Percentiles rank a stretch among this genome's conserved stretches.
phyloP scores from a whole-genome alignment of 2,113 vertebrate species.

The Gasterosteus aculeatus region DNA sequence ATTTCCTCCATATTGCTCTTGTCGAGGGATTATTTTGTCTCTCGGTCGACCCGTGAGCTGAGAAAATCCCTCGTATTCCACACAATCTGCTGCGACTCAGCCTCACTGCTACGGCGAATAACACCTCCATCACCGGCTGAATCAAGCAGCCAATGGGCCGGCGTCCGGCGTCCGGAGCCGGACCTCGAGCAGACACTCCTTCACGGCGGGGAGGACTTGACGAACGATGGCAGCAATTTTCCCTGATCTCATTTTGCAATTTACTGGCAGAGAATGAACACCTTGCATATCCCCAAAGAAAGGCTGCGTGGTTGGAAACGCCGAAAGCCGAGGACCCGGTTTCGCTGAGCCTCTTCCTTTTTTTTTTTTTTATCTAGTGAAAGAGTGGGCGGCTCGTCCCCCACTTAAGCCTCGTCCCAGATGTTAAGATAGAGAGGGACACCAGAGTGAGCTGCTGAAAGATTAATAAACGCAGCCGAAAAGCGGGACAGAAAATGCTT shows the following conservation, averaged over 20 bases:
- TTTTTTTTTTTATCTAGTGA: not conserved
- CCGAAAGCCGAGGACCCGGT: not conserved
- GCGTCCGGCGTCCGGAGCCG: conserved; percentile 51
- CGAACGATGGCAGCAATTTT: conserved; percentile 43
- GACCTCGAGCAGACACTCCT: conserved; percentile 29
- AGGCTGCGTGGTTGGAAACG: not conserved
- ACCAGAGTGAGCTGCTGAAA: conserved; percentile 66
- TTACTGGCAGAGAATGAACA: conserved; percentile 2
- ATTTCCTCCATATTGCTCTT: conserved; percentile 72
- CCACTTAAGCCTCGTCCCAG: conserved; percentile 59
- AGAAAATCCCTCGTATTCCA: conserved; percentile 70
- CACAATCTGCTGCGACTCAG: conserved; percentile 65
- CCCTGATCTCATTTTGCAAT: conserved; percentile 17
- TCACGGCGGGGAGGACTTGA: conserved; percentile 42
- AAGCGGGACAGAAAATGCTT: conserved; percentile 65
- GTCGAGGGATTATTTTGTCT: conserved; percentile 73
- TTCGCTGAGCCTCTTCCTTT: not conserved
- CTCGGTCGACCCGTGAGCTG: conserved; percentile 52
- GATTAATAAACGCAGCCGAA: conserved; percentile 70
- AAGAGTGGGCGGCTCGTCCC: conserved; percentile 5
- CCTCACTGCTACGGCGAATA: conserved; percentile 62
- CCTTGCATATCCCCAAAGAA: conserved; percentile 1
- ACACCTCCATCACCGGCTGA: conserved; percentile 61
- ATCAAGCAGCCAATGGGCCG: conserved; percentile 57
- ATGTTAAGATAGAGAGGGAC: conserved; percentile 60